A percentile compares a stretch with the other conserved stretches of the same genome.
Conservation (phyloP, 2,113 vertebrate species). For the Indicator indicator region DNA sequence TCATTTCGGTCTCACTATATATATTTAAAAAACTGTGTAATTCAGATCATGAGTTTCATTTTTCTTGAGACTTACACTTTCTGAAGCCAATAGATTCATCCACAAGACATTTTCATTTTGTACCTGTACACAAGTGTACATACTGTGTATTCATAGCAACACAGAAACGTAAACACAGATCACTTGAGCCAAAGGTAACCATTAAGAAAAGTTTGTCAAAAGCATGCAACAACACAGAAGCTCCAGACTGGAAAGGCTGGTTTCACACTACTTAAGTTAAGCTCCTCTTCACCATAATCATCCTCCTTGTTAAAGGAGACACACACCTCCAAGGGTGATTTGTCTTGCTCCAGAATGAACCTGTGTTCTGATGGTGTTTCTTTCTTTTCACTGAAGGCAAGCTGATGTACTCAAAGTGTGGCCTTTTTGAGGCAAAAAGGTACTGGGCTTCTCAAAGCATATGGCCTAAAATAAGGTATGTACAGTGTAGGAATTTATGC, state of each 20-base stretch:
- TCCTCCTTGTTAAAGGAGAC: constrained; percentile 7
- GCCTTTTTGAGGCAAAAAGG: not conserved
- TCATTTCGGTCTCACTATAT: not conserved
- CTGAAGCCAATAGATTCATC: not conserved
- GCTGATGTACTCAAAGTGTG: not conserved
- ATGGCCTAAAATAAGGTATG: fast-evolving
- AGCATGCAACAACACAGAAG: not conserved
- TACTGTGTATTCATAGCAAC: not conserved
- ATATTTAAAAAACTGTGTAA: not conserved
- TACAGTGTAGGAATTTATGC: not conserved
- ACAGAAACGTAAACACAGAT: not conserved
- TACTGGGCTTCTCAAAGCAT: not conserved
- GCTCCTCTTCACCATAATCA: not conserved
- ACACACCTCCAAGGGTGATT: not conserved
- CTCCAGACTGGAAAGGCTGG: constrained; percentile 34
- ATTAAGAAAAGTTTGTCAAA: constrained; percentile 6
- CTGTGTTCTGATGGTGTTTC: not conserved
- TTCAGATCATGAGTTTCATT: not conserved
- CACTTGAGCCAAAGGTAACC: not conserved
- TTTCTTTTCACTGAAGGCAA: not conserved
- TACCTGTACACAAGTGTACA: not conserved
- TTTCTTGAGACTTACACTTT: not conserved
- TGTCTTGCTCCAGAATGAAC: not conserved
- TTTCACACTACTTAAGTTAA: not conserved
- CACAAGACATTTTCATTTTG: not conserved